Evolutionary conservation across 2,113 vertebrate species (phyloP), one percentile per base, ranked within the genome.

Genomic region (Pterocles burchelli): DNA sequence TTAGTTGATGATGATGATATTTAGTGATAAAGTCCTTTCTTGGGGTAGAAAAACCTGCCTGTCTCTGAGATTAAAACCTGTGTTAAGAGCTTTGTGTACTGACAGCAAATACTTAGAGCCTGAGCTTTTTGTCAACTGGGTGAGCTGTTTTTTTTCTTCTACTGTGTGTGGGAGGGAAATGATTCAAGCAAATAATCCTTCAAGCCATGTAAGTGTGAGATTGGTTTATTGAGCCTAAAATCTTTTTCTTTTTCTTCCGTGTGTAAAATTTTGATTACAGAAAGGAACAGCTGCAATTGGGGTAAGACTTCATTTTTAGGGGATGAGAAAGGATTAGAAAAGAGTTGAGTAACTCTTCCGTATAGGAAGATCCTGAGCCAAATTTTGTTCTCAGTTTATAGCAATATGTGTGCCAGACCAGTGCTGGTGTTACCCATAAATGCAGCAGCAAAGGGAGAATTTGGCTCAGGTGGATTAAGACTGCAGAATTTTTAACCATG

Each of bases 111-210:
- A 6, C 61, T 84, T 93, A 70, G 71, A 89, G 66, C 54, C 67
- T 29, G 61, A 74, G 84, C 85, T 93, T 63, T 93, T 17, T 92
- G 79, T 86, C 80, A 96, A 3, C 74, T 77, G 90, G 29, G 45
- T 41, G 17, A 93, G 85, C 84, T 85, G 45, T 17, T 87, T 52
- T 28, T 76, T 70, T 89, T 41, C 63, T 80, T 80, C 82, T 57
- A 31, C 66, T 74, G 2, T 71, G 48, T 91, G 78, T 85, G 68
- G 85, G 80, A 95, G 52, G 83, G 57, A 85, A 87, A 70, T 54
- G 62, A 93, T 93, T 95, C 63, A 70, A 89, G 54, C 70, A 93
- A 90, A 51, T 95, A 92, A 94, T 92, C 93, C 93, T 92, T 76
- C 59, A 77, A 92, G 89, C 73, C 29, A 29, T 92, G 84, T 57